Conservation (phyloP, 1,140 invertebrate species). For the Himalopsyche phryganea region DNA sequence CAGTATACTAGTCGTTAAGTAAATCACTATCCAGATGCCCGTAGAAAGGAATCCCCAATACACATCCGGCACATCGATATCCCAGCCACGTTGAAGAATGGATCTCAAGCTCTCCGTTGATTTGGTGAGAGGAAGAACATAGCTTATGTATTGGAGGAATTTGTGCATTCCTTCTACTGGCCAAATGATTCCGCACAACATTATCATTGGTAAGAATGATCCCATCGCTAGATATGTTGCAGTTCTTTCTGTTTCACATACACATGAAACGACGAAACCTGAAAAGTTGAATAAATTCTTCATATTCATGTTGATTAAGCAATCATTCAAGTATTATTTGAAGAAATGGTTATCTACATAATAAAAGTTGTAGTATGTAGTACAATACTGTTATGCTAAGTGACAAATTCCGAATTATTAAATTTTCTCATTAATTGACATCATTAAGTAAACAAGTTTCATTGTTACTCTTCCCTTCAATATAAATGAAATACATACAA, state of each 20-base stretch:
- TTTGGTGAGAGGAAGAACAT: conserved; percentile 82
- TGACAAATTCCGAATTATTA: no score
- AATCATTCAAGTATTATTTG: neutral
- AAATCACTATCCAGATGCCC: conserved; percentile 77
- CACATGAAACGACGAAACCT: conserved; percentile 84
- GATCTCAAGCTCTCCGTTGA: conserved; percentile 88
- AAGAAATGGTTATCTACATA: neutral
- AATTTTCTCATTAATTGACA: no score
- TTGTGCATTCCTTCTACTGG: conserved; percentile 81
- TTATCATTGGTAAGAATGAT: conserved; percentile 87
- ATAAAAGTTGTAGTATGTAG: conserved; percentile 13
- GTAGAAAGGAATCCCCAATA: conserved; percentile 85
- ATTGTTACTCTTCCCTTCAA: no score
- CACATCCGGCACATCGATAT: conserved; percentile 69
- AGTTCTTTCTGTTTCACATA: conserved; percentile 85
- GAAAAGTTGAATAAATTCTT: conserved; percentile 34
- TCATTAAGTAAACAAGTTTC: no score
- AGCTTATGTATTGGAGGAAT: conserved; percentile 73
- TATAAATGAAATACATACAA: no score
- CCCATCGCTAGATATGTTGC: conserved; percentile 91
- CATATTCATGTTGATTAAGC: neutral
- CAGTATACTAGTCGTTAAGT: conserved; percentile 74
- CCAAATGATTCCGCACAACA: conserved; percentile 86
- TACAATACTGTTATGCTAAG: no score
- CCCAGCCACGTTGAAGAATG: conserved; percentile 86